Evolutionary conservation across 1,140 invertebrate species (phyloP), one percentile per base, ranked within the genome.

Genomic region (Drosophila nikananu): DNA sequence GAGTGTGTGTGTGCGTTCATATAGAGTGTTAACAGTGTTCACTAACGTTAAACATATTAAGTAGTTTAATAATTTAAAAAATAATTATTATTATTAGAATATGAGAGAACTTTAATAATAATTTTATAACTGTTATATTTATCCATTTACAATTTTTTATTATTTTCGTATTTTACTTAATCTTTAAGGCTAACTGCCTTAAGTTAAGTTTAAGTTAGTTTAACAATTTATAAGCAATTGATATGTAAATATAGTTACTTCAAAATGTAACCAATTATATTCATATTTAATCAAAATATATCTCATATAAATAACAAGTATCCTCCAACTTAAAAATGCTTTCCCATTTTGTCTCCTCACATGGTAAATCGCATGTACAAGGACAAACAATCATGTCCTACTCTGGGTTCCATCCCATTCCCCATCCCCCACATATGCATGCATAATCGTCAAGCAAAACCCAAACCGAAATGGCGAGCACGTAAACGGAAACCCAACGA

Each of bases 401-500:
- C 65, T 39, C 60, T 30, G 25, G 23, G 41, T 49, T 19, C 39
- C 49, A 35, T 35, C 23, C 32, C 32, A 37, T 19, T 13, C 62
- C 41, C n/a, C 13, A 5, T 17, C 7, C 54, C 21, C 54, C 21
- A 21, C 5, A 19, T 30, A 37, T 61, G 70, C 66, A 73, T 73
- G 46, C 68, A 73, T 73, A 73, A 73, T 73, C 70, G 67, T 21
- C 2, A 39, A 30, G 63, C 6, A 39, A 37, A 51, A 21, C 39
- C 54, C 44, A 59, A 72, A 73, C 68, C 55, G 68, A 73, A 52
- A 73, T 73, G 71, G 55, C 75, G 55, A 51, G 67, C 77, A 89
- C 81, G 83, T 91, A 77, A 91, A 82, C 86, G 86, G 86, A 90
- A 86, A 91, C 82, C 76, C 68, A 83, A 78, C 83, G 89, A 91